Evolutionary conservation across 2,113 vertebrate genomes (phyloP).

Genomic region (Onychostruthus taczanowskii): DNA sequence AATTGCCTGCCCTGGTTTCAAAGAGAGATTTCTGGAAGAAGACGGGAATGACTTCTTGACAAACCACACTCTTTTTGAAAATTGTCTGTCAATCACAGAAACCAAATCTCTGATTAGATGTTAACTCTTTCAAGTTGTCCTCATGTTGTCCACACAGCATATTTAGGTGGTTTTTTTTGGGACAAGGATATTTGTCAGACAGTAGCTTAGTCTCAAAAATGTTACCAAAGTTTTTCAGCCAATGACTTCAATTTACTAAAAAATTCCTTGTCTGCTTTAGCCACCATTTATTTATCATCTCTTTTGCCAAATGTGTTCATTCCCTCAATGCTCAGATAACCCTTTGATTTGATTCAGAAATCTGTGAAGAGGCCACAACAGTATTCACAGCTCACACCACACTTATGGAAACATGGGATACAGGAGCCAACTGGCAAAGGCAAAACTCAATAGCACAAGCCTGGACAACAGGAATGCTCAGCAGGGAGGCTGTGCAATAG

Average conservation of each 20-base stretch:
- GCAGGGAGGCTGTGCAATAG: neutral
- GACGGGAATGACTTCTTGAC: conserved; percentile 64
- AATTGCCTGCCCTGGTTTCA: conserved; percentile 70
- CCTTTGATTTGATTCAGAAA: neutral
- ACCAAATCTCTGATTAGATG: conserved; percentile 58
- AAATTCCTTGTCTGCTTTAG: neutral
- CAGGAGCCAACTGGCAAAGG: neutral
- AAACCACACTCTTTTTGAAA: conserved; percentile 62
- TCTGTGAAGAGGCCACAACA: neutral
- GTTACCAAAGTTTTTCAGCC: neutral
- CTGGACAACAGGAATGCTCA: neutral
- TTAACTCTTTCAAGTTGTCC: conserved; percentile 42
- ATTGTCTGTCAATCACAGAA: conserved; percentile 69
- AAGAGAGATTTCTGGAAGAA: conserved; percentile 63
- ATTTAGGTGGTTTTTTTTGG: neutral
- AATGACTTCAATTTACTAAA: neutral
- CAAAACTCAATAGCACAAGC: neutral
- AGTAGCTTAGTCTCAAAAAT: neutral
- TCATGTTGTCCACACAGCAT: neutral
- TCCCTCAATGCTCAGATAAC: neutral
- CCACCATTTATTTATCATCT: neutral
- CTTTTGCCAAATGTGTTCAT: neutral
- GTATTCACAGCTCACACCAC: neutral
- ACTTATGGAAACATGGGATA: fast-evolving
- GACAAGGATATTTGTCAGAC: neutral